Base-by-base conservation (phyloP, 53 echinoderm and acorn worm genomes). In the Henricia sp. region DNA sequence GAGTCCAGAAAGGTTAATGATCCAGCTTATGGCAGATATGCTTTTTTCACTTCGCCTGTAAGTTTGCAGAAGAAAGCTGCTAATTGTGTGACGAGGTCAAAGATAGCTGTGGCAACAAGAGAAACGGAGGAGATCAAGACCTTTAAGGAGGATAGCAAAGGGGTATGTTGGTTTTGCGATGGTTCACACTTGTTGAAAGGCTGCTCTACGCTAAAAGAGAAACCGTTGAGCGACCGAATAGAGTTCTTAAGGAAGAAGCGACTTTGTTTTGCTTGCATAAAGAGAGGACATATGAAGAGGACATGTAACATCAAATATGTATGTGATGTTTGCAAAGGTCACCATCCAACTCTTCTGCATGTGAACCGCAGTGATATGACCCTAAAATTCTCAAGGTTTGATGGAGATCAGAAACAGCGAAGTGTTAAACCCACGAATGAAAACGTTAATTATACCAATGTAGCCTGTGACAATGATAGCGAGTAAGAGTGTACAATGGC, bases 231-330 rank as follows among this genome's bases (percentile, higher is more conserved):
- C n/a, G n/a, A n/a, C n/a, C n/a, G n/a, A n/a, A n/a, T n/a, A n/a
- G n/a, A n/a, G n/a, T n/a, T n/a, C n/a, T n/a, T n/a, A n/a, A n/a
- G n/a, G n/a, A n/a, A n/a, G n/a, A n/a, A n/a, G n/a, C n/a, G n/a
- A n/a, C n/a, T n/a, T n/a, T n/a, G 89, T 83, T 89, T 83, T 80
- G 82, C 58, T 25, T 89, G 83, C 41, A 42, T 89, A 6, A 89
- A 64, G 53, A 63, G 39, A 24, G 89, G 83, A n/a, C 89, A 89
- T 60, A 58, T 71, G 70, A 69, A 69, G 46, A 69, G n/a, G 30
- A 42, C 70, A 41, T 69, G 70, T 46, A 69, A 69, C 70, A 69
- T 43, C 17, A 72, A n/a, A n/a, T n/a, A n/a, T n/a, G n/a, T n/a
- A n/a, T n/a, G n/a, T n/a, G n/a, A n/a, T n/a, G n/a, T n/a, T n/a